phyloP scores from a whole-genome alignment of 2,797 vertebrate species.

The Manis pentadactyla region DNA sequence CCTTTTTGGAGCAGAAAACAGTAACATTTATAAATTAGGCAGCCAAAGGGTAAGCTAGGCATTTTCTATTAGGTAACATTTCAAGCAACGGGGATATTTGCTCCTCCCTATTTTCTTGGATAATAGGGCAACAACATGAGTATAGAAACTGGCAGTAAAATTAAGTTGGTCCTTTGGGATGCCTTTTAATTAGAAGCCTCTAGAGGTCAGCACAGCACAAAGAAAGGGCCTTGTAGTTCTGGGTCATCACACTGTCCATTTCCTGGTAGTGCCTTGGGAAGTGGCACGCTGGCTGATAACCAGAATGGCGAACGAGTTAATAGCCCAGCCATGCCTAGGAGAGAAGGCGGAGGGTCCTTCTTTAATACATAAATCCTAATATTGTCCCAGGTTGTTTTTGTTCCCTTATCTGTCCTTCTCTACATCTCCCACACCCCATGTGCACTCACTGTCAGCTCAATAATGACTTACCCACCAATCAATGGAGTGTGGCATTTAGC shows the following conservation, averaged over 20 bases:
- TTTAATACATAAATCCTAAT: background rate
- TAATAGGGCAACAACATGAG: rapidly evolving
- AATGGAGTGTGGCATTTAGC: background rate
- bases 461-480: background rate
- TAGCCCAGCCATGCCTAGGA: rapidly evolving
- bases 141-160: background rate
- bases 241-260: rapidly evolving
- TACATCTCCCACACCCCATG: background rate
- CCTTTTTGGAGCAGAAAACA: background rate
- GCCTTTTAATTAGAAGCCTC: constrained; percentile 82
- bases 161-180: constrained; percentile 41
- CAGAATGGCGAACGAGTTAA: rapidly evolving
- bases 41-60: background rate
- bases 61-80: background rate
- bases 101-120: background rate
- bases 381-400: background rate
- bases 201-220: constrained; percentile 87
- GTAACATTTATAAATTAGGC: background rate
- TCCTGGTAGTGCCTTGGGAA: background rate
- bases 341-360: background rate
- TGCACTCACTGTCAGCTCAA: background rate
- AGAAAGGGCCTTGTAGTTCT: background rate
- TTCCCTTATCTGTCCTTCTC: background rate
- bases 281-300: background rate
- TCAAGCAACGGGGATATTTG: background rate